Evolutionary conservation across 1,140 invertebrate species (phyloP), one percentile per base, ranked within the genome.

Genomic region (Hetaerina americana): DNA sequence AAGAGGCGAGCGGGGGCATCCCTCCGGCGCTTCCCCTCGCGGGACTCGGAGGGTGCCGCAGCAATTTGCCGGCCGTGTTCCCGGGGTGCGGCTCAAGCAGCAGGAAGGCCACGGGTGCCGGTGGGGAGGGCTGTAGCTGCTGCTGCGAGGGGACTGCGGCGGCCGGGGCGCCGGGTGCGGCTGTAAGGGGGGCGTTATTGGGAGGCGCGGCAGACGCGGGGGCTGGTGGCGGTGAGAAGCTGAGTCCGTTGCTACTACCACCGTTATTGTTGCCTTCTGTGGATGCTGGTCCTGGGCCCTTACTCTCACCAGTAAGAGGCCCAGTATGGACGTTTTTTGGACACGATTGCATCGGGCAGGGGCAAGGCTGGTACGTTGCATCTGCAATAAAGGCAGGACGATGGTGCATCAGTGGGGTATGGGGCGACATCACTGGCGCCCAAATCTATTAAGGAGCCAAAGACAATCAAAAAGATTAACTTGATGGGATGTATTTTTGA

Each of bases 311-410:
- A 93, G 91, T 93, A 93, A 91, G 92, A 90, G 92, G 92, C 88
- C 92, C 92, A 93, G 92, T 92, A 93, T 88, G 90, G 89, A 90
- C 92, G 92, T 94, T 94, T 94, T 94, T 94, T 94, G 92, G 91
- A 93, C 90, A 93, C 85, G 91, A 88, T 84, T 92, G 90, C 85
- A 92, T 87, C 83, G 90, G 91, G 85, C 91, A 93, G 77, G 90
- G 90, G 83, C 91, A 93, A 83, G 87, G 85, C 78, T 88, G 87
- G 73, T 82, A 84, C 73, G 85, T 82, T 77, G 83, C 76, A 82
- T 87, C 87, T 88, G 77, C 40, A 80, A 76, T 31, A 73, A 74
- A 76, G 75, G 74, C 76, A 71, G 57, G 70, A 71, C 15, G 31
- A 12, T 1, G 22, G 40, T 57, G 2, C 3, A 57, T 18, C 40